Percentiles rank a stretch among this genome's conserved stretches.
Conservation (phyloP, 2,113 vertebrate genomes). For the Macaca fascicularis region T2T-MFA8v1.1 NC_088388.1:50733501-50734000, state of each 20-base stretch:
- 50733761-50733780: not conserved
- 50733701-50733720: not conserved
- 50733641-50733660: not conserved
- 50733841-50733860: not conserved
- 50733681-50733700: not conserved
- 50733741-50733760: not conserved
- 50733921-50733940: not conserved
- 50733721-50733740: not conserved
- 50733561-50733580: not conserved
- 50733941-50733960: not conserved
- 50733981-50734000: not conserved
- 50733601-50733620: not conserved
- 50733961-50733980: constrained; percentile 21
- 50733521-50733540: constrained; percentile 30
- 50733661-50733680: not conserved
- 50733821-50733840: not conserved
- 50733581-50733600: constrained; percentile 11
- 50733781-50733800: not conserved
- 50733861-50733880: not conserved
- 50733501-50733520: too few species aligned
- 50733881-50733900: not conserved
- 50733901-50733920: not conserved
- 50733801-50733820: not conserved
- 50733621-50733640: not conserved
- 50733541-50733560: not conserved